These are phyloP conservation scores for Porites australiensis DNA, from an alignment of 64 coral and sea anemone genomes.

Conservation along the genomic window DNA sequence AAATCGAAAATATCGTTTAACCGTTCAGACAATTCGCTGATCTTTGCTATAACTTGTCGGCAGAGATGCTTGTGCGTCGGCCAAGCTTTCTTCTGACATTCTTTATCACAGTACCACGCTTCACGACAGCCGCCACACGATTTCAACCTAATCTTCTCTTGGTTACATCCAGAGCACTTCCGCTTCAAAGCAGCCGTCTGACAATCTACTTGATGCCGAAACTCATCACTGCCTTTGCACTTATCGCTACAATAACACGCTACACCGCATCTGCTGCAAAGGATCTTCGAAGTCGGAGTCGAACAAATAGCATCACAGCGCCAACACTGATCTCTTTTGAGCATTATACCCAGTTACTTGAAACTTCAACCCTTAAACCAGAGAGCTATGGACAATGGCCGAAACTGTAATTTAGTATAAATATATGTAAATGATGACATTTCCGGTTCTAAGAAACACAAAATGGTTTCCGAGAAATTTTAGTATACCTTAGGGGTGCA, in stretches of 20 bases:
- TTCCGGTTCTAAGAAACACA: too few relatives aligned
- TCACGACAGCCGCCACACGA: conserved; percentile 37
- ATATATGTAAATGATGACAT: too few relatives aligned
- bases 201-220: conserved; percentile 72
- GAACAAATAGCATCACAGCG: conserved; percentile 34
- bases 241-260: conserved; percentile 70
- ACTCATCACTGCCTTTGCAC: conserved; percentile 55
- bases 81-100: conserved; percentile 39
- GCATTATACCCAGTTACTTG: too few relatives aligned
- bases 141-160: conserved; percentile 18
- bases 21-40: not conserved
- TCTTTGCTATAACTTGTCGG: not conserved
- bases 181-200: conserved; percentile 17
- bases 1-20: not conserved
- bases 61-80: conserved; percentile 35
- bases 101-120: conserved; percentile 50
- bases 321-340: not conserved
- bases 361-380: too few relatives aligned
- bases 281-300: not conserved
- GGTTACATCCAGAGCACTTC: conserved; percentile 26
- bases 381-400: too few relatives aligned
- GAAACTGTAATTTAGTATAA: too few relatives aligned
- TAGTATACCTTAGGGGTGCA: too few relatives aligned
- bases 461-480: too few relatives aligned
- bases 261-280: conserved; percentile 44